Evolutionary conservation across 2,888 invertebrate genomes (phyloP), one percentile per base, ranked within the genome.

Genomic region (Stratiomys singularior): DNA sequence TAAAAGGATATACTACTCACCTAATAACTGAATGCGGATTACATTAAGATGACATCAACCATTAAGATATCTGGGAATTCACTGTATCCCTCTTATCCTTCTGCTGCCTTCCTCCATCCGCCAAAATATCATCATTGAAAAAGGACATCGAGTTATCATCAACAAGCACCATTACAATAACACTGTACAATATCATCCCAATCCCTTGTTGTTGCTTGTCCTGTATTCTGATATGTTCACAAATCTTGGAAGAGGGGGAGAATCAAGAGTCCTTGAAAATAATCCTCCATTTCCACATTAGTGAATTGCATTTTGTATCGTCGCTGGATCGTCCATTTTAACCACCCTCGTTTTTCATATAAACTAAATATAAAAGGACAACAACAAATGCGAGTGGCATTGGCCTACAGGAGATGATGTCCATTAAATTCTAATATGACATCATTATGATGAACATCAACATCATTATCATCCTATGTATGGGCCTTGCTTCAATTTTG

Each of bases 391-490:
- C 37, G 37, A 37, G 52, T 52, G 52, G 18, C 15, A 18, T 52
- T 52, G 52, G 52, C 52, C 52, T 52, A 13, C 3, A 52, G 37
- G 9, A 13, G 52, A 52, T 9, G 52, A 52, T 52, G 52, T 52
- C 52, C 52, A 52, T 52, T 52, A 52, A 52, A 52, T 52, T 52
- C 52, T 52, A 52, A 52, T 52, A 52, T 52, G 52, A 52, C 18
- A 52, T 52, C 52, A 52, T 52, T 52, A 52, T 18, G 15, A 52
- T 52, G 52, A 52, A 18, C 18, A 52, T 52, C n/a, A 52, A 52
- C 52, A 52, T 52, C 52, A 52, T 52, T 52, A 52, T 52, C 18
- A 52, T 52, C 52, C 15, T 15, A 52, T 52, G 52, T 13, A 52
- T 52, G 52, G 18, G 52, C 18, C 18, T 52, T 52, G 15, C 52